phyloP scores from a whole-genome alignment of 2,113 vertebrate genomes.

The Heterotilapia buettikoferi region DNA sequence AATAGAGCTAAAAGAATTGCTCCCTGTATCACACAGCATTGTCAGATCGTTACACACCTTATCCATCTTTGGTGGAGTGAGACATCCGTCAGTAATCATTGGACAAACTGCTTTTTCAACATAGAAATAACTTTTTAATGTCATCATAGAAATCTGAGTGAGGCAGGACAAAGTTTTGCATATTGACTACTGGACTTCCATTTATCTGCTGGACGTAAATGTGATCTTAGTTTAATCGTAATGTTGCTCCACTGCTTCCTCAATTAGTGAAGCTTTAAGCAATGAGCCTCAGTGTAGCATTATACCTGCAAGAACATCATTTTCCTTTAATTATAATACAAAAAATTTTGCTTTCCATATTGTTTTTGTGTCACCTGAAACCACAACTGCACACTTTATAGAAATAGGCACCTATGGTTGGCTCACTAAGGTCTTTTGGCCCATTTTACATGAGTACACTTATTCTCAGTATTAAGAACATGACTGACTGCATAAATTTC shows the following conservation, averaged over 20 bases:
- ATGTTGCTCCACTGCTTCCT: neutral
- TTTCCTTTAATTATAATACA: rapidly evolving
- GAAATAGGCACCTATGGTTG: neutral
- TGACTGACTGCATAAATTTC: neutral
- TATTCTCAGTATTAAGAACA: neutral
- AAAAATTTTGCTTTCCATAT: rapidly evolving
- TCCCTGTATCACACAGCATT: neutral
- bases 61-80: rapidly evolving
- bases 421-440: neutral
- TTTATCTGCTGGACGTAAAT: neutral
- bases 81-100: neutral
- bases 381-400: neutral
- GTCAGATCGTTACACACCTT: neutral
- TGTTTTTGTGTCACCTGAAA: neutral
- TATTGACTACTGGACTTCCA: neutral
- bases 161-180: neutral
- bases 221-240: neutral
- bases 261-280: neutral
- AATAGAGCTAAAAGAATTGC: neutral
- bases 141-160: neutral
- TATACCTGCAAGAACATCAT: neutral
- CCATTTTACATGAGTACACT: neutral
- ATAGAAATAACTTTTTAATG: neutral
- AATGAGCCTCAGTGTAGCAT: neutral
- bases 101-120: neutral